Evolutionary conservation across 2,888 invertebrate species (phyloP).

Genomic region (Azorinus chamasolen): DNA sequence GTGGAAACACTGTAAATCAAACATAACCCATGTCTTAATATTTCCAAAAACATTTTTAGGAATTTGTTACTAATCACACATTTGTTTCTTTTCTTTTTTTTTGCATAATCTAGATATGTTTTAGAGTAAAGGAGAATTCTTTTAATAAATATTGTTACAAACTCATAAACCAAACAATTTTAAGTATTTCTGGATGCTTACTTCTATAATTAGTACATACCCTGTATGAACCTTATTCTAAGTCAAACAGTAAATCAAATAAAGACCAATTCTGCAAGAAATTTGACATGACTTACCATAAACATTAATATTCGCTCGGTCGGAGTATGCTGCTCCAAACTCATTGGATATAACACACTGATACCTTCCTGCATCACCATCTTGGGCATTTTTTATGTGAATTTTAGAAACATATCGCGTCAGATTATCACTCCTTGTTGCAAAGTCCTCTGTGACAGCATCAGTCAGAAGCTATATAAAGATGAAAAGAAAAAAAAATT

Average conservation of each 20-base stretch:
- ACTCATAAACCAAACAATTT: too few species aligned
- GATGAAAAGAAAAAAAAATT: background rate
- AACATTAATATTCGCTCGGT: constrained; percentile 94
- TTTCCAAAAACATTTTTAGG: too few species aligned
- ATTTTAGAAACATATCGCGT: constrained; percentile 90
- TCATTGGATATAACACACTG: constrained; percentile 97
- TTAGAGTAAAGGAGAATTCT: too few species aligned
- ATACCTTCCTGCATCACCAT: constrained; percentile 94
- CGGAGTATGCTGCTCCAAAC: constrained; percentile 96
- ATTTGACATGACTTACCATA: constrained; percentile 90
- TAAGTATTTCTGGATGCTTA: too few species aligned
- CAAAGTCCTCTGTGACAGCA: constrained; percentile 51
- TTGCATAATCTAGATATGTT: too few species aligned
- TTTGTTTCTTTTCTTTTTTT: too few species aligned
- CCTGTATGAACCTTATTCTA: too few species aligned
- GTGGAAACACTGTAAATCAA: constrained; percentile 91
- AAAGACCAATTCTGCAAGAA: too few species aligned
- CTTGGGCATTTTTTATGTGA: constrained; percentile 91
- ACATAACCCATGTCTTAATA: background rate
- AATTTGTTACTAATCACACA: too few species aligned
- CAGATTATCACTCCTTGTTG: constrained; percentile 70
- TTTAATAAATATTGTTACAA: too few species aligned
- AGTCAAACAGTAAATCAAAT: too few species aligned
- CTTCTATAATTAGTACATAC: too few species aligned
- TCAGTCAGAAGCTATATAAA: constrained; percentile 66